phyloP scores from a whole-genome alignment of 2,888 invertebrate species.

The Nasonia oneida region DNA sequence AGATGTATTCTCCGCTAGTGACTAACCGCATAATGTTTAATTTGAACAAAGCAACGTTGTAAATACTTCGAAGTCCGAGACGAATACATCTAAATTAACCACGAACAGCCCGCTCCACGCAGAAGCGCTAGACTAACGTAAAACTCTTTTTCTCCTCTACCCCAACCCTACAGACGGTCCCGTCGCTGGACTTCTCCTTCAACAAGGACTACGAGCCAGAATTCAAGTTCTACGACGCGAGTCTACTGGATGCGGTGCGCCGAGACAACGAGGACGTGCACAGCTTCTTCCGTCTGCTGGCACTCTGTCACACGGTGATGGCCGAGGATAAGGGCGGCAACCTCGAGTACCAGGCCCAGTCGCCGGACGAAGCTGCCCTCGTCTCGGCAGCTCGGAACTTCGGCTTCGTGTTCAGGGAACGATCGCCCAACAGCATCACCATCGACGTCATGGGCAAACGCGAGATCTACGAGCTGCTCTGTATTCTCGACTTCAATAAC shows the following conservation, averaged over 20 bases:
- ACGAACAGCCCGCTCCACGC: neutral
- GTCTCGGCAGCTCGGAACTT: conserved; percentile 99
- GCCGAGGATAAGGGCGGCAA: conserved; percentile 92
- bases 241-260: conserved; percentile 90
- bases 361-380: conserved; percentile 98
- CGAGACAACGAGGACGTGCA: conserved; percentile 88
- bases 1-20: conserved; percentile 38
- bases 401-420: conserved; percentile 98
- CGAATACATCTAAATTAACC: conserved; percentile 34
- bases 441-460: conserved; percentile 91
- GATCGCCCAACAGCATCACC: conserved; percentile 95
- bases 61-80: neutral
- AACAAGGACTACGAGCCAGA: conserved; percentile 95
- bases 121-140: conserved; percentile 41
- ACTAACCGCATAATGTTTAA: neutral
- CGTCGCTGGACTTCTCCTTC: conserved; percentile 95
- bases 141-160: conserved; percentile 34
- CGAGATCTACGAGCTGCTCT: conserved; percentile 96
- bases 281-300: conserved; percentile 94
- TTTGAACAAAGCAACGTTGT: neutral
- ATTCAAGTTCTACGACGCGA: conserved; percentile 96
- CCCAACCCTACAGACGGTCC: conserved; percentile 83
- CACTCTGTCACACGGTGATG: conserved; percentile 99
- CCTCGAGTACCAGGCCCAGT: conserved; percentile 95
- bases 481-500: conserved; percentile 99